phyloP scores from a whole-genome alignment of 2,888 invertebrate genomes.

The Ochropleura leucogaster region DNA sequence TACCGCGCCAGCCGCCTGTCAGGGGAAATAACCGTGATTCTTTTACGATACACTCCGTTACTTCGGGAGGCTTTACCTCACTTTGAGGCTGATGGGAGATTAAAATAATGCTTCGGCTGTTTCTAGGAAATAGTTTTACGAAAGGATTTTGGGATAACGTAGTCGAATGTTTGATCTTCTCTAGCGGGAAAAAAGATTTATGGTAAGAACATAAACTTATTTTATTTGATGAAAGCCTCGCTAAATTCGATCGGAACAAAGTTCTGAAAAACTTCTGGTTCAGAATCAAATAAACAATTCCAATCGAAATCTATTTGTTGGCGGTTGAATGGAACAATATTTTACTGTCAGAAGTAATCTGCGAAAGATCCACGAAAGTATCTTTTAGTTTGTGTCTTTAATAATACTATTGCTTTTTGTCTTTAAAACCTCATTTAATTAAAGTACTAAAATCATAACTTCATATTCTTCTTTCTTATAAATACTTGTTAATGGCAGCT shows the following conservation, averaged over 20 bases:
- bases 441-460: not conserved
- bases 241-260: not conserved
- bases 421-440: not conserved
- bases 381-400: not conserved
- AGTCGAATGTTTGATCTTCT: not conserved
- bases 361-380: not conserved
- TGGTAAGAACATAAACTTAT: not conserved
- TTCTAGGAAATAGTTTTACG: constrained; percentile 17
- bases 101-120: constrained; percentile 18
- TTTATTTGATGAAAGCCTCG: not conserved
- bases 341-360: not conserved
- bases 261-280: not conserved
- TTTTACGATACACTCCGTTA: constrained; percentile 35
- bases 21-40: constrained; percentile 19
- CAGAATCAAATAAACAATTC: not conserved
- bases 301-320: not conserved
- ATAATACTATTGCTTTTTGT: not conserved
- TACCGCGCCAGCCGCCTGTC: constrained; percentile 39
- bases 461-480: not conserved
- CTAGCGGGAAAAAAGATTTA: not conserved
- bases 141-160: not conserved
- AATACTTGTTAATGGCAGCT: too few relatives aligned
- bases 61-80: constrained; percentile 23
- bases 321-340: not conserved
- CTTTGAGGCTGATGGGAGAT: constrained; percentile 29